A percentile compares a stretch with the other conserved stretches of the same genome.
Evolutionary conservation across 2,888 invertebrate species (phyloP).

Genomic region (Habroteleia sp.): DNA sequence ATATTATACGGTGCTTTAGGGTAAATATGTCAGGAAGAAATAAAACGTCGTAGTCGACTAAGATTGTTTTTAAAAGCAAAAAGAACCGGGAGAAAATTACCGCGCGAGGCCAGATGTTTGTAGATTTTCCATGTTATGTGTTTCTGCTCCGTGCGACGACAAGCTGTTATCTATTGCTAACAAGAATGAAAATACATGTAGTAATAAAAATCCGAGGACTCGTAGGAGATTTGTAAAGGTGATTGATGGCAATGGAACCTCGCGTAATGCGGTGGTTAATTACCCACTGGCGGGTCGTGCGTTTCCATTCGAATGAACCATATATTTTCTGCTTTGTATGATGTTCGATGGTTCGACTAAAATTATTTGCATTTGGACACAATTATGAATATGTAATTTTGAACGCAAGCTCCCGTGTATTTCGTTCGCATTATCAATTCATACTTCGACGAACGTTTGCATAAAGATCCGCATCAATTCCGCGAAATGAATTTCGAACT

Average conservation of each 20-base stretch:
- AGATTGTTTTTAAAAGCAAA: constrained; percentile 12
- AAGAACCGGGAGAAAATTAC: neutral
- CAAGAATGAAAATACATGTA: constrained; percentile 46
- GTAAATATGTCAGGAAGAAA: constrained; percentile 31
- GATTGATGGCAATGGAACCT: constrained; percentile 39
- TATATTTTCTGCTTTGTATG: constrained; percentile 31
- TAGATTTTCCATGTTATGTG: constrained; percentile 17
- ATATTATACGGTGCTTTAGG: constrained; percentile 23
- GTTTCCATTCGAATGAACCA: constrained; percentile 32
- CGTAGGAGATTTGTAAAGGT: constrained; percentile 42
- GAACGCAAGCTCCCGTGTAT: neutral
- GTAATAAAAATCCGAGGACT: constrained; percentile 38
- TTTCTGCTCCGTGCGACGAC: constrained; percentile 10
- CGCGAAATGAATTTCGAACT: no score
- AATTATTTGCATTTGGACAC: constrained; percentile 23
- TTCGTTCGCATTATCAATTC: constrained; percentile 21
- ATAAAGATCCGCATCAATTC: no score
- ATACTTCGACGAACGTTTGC: neutral
- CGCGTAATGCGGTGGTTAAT: constrained; percentile 26
- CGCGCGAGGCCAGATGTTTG: constrained; percentile 19
- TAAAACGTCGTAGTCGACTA: constrained; percentile 8
- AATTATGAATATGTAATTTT: constrained; percentile 32
- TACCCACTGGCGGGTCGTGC: constrained; percentile 14
- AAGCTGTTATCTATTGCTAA: constrained; percentile 40
- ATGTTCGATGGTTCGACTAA: constrained; percentile 16